Evolutionary conservation across 2,113 vertebrate genomes (phyloP).

Genomic region (Mustela nigripes): DNA sequence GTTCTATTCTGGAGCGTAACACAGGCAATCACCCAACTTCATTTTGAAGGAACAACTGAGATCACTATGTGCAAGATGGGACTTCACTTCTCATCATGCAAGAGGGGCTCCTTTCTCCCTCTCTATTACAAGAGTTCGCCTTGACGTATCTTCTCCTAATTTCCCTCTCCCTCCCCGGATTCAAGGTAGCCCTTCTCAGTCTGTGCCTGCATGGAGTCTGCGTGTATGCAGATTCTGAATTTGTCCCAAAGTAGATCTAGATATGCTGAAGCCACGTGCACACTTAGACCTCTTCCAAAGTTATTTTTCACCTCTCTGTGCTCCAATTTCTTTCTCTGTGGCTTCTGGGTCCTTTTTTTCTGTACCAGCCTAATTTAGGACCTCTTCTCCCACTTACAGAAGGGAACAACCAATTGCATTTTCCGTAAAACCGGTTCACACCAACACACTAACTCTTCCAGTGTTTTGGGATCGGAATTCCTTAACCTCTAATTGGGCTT

Average conservation of each 20-base stretch:
- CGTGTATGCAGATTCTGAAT: background rate
- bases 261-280: background rate
- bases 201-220: background rate
- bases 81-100: background rate
- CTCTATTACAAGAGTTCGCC: background rate
- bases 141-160: background rate
- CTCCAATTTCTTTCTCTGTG: background rate
- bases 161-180: background rate
- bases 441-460: background rate
- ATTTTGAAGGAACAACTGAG: slow-evolving; percentile 16
- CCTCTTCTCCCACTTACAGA: background rate
- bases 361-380: background rate
- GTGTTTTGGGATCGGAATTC: slow-evolving; percentile 17
- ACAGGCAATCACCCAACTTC: background rate
- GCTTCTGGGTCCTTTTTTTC: background rate
- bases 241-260: slow-evolving; percentile 20
- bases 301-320: background rate
- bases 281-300: background rate
- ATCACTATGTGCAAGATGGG: background rate
- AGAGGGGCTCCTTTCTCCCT: background rate
- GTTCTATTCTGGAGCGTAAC: background rate
- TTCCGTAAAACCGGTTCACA: slow-evolving; percentile 32
- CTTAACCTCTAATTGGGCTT: slow-evolving; percentile 23
- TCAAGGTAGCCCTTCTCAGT: background rate
- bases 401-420: background rate